Evolutionary conservation across 1,140 invertebrate genomes (phyloP), one percentile per base, ranked within the genome.

Genomic region (Mycetomoellerius zeteki): DNA sequence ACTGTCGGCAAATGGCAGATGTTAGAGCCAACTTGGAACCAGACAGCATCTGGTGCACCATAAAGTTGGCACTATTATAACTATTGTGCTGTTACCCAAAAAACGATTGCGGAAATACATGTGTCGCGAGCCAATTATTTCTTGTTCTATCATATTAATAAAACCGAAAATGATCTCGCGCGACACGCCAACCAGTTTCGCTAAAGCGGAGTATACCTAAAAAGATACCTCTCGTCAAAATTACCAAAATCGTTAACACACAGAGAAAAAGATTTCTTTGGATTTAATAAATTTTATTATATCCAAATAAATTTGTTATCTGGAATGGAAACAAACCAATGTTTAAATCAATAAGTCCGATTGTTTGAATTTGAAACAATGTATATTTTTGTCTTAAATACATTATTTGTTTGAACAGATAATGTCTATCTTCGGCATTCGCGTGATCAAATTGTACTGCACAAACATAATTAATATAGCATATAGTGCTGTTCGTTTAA

Each of bases 21-120:
- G 80, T 47, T 73, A 24, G 62, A 86, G 85, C 85, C 85, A 86
- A 86, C 62, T 86, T 85, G 75, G 47, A 85, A 54, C 24, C 19
- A 43, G n/a, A 16, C 8, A 16, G 50, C 58, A 85, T 50, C 60
- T 64, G 60, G 50, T 16, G 47, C 58, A 78, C 62, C 73, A 67
- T 78, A 67, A 78, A 65, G 60, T 81, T 85, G 84, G 84, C 84
- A 84, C 80, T 62, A 52, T 84, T 71, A 56, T 75, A 43, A 60
- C 24, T 27, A 82, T 58, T 72, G 47, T 58, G 16, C 8, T n/a
- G 21, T 65, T 24, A 33, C 5, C 7, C 19, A 12, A 50, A 47
- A 24, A 72, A 56, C 16, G 30, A 81, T 69, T 30, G 37, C 54
- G n/a, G 27, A 33, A 52, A 3, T 30, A 43, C 14, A 80, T n/a